phyloP scores from a whole-genome alignment of 1,140 invertebrate species.

The Littorina saxatilis region DNA sequence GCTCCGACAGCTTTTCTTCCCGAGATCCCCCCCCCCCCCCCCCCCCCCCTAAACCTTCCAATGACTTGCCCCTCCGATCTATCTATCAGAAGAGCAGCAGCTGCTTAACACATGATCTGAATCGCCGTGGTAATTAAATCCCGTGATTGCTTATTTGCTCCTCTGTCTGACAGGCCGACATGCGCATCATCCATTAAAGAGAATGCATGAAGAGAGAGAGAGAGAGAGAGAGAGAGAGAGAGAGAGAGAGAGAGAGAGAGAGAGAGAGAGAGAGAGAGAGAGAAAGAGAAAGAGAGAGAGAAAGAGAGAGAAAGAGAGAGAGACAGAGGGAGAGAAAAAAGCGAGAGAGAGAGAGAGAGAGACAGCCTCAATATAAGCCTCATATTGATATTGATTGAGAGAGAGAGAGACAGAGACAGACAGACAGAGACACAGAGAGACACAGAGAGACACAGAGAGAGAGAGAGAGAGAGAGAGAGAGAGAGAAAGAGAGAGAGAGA shows the following conservation, averaged over 20 bases:
- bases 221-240: constrained; percentile 9
- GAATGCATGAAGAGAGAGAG: neutral
- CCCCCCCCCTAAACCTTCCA: neutral
- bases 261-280: neutral
- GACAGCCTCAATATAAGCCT: no score
- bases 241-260: neutral
- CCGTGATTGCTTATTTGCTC: neutral
- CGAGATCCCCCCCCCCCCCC: neutral
- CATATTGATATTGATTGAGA: no score
- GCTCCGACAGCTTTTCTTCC: neutral
- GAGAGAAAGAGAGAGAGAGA: neutral
- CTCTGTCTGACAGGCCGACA: constrained; percentile 1
- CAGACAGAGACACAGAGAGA: neutral
- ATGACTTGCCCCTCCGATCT: no score
- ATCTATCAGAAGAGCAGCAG: neutral
- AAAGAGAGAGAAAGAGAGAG: neutral
- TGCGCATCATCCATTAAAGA: neutral
- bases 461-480: neutral
- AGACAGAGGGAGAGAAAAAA: no score
- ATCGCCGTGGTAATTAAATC: neutral
- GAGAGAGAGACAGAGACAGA: neutral
- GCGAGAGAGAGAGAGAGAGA: no score
- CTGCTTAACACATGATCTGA: neutral
- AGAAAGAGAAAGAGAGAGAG: neutral
- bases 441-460: neutral